phyloP scores from a whole-genome alignment of 2,888 invertebrate species.

The Drosophila kuntzei region DNA sequence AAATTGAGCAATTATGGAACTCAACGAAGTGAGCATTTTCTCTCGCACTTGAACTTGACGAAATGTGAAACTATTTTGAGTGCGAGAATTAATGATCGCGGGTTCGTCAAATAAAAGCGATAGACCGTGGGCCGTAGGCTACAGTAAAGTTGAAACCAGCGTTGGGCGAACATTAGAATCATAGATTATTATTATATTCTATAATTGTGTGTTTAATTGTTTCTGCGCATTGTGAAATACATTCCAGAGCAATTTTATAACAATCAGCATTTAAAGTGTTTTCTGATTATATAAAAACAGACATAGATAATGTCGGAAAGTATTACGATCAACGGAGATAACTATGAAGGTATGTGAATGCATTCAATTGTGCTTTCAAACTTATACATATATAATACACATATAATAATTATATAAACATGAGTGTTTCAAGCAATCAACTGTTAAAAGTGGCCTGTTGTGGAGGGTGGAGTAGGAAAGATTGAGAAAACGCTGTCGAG shows the following conservation, averaged over 20 bases:
- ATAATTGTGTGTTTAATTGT: slow-evolving; percentile 12
- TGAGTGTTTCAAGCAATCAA: background rate
- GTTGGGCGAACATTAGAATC: slow-evolving; percentile 13
- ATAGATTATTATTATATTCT: slow-evolving; percentile 4
- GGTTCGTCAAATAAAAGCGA: slow-evolving; percentile 44
- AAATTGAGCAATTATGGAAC: slow-evolving; percentile 6
- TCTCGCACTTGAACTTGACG: slow-evolving; percentile 34
- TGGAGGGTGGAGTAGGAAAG: background rate
- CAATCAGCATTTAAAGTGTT: slow-evolving; percentile 30
- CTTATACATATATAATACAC: background rate
- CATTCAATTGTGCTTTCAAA: background rate
- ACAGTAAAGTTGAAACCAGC: slow-evolving; percentile 36
- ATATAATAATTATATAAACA: background rate
- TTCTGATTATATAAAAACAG: slow-evolving; percentile 39
- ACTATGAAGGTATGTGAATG: slow-evolving; percentile 56
- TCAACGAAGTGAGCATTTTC: background rate
- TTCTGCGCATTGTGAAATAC: slow-evolving; percentile 60
- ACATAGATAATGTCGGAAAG: slow-evolving; percentile 57
- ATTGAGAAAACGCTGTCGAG: background rate
- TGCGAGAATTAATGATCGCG: slow-evolving; percentile 5
- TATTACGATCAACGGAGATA: slow-evolving; percentile 64
- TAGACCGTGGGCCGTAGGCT: background rate
- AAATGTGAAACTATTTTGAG: slow-evolving; percentile 11
- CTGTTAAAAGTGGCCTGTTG: background rate
- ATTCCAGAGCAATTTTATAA: slow-evolving; percentile 36